Evolutionary conservation across 37 sponge, comb jelly and placozoan genomes (phyloP), one percentile per base, ranked within the genome.

Genomic region (Chondrosia reniformis): DNA sequence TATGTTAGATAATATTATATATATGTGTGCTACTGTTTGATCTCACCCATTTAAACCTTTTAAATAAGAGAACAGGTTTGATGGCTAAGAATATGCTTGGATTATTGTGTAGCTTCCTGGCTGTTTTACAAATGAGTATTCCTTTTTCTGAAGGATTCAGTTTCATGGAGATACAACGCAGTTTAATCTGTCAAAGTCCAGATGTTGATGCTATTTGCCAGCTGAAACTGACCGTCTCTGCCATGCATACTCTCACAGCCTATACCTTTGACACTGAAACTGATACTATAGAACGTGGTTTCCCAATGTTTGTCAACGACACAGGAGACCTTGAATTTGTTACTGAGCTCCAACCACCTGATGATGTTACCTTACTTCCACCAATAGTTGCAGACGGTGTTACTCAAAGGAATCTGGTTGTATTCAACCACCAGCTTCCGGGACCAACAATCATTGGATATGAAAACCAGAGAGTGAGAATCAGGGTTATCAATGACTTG

Each of bases 401-500:
- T 13, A 3, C 27, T 3, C 32, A 30, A 36, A 19, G 72, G 43
- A 39, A 8, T 17, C 44, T 40, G 22, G 39, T 34, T 40, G 72
- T 25, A 39, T 41, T 69, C 2, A 69, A 69, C 12, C 24, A 69
- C 25, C 72, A 69, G 44, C 19, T 69, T 10, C 72, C 72, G 4
- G 72, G 72, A 4, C 72, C 72, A 22, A 44, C 42, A 25, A 69
- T 69, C 40, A 39, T 34, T 22, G 72, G 37, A 21, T 69, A 69
- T 25, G 10, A 17, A 21, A 44, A n/a, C 1, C 83, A 88, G 64
- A 80, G 42, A 3, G 15, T 94, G 42, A 41, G 74, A 22, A 85
- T 83, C 13, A 82, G 80, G 38, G 83, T 94, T 10, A 39, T 30
- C 25, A 94, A 94, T 41, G 34, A 27, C 17, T 66, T 94, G 19